Percentiles rank a stretch among this genome's conserved stretches.
phyloP scores from a whole-genome alignment of 2,113 vertebrate genomes.

The Numenius arquata region DNA sequence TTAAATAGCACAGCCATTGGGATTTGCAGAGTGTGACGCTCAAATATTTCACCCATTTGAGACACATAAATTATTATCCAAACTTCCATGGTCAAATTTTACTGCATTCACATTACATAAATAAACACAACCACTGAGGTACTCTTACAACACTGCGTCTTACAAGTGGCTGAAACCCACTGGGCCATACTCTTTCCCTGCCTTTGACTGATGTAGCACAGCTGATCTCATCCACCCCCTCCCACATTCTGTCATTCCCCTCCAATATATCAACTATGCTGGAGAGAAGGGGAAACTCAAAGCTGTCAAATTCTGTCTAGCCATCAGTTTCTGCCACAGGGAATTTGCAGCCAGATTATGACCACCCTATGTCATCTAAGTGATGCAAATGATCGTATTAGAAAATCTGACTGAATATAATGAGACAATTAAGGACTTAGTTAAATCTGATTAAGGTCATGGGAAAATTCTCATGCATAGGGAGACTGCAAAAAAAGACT shows the following conservation, averaged over 20 bases:
- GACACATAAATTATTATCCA: background rate
- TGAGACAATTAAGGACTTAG: constrained; percentile 3
- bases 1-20: constrained; percentile 2
- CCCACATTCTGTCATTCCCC: background rate
- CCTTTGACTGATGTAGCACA: background rate
- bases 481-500: background rate
- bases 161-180: background rate
- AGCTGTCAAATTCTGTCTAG: background rate
- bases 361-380: background rate
- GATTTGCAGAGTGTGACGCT: background rate
- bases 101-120: background rate
- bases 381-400: background rate
- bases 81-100: background rate
- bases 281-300: background rate
- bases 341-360: background rate
- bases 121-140: background rate
- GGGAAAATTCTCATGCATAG: background rate
- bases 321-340: background rate
- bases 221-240: background rate
- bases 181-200: background rate
- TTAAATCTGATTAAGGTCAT: background rate
- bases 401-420: background rate
- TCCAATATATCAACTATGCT: background rate
- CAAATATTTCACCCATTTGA: background rate
- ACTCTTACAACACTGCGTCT: background rate